Conservation (phyloP, 2,113 vertebrate species). For the Sinocyclocheilus anophthalmus region DNA sequence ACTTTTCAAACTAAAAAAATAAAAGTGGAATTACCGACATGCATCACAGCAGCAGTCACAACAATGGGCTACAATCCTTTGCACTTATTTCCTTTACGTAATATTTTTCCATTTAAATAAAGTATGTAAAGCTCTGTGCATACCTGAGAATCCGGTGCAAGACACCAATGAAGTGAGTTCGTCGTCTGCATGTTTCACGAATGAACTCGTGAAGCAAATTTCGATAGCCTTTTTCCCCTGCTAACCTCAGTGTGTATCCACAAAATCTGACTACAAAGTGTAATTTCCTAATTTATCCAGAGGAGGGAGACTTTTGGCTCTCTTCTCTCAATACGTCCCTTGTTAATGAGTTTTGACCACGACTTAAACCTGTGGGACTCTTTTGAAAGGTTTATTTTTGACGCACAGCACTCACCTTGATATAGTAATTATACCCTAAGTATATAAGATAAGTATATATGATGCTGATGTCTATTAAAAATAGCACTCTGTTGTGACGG, state of each 20-base stretch:
- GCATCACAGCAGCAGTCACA: neutral
- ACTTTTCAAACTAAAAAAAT: neutral
- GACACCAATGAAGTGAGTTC: neutral
- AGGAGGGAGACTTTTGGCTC: conserved; percentile 67
- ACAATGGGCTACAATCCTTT: neutral
- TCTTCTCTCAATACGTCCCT: neutral
- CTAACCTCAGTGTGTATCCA: neutral
- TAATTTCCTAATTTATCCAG: conserved; percentile 68
- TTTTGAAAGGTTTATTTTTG: neutral
- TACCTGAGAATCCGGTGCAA: conserved; percentile 34
- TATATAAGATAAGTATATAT: neutral
- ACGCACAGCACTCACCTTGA: neutral
- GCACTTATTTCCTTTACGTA: neutral
- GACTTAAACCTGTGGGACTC: neutral
- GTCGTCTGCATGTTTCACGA: conserved; percentile 14
- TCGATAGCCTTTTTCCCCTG: neutral
- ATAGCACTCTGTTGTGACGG: neutral
- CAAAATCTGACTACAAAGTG: neutral
- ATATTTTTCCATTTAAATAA: neutral
- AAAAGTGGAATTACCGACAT: neutral
- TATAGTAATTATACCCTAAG: neutral
- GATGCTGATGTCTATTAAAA: neutral
- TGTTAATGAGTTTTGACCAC: neutral
- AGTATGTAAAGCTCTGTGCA: neutral
- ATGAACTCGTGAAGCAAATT: neutral